Evolutionary conservation across 92 coral and sea anemone species (phyloP).

Genomic region (Heteractis magnifica): DNA sequence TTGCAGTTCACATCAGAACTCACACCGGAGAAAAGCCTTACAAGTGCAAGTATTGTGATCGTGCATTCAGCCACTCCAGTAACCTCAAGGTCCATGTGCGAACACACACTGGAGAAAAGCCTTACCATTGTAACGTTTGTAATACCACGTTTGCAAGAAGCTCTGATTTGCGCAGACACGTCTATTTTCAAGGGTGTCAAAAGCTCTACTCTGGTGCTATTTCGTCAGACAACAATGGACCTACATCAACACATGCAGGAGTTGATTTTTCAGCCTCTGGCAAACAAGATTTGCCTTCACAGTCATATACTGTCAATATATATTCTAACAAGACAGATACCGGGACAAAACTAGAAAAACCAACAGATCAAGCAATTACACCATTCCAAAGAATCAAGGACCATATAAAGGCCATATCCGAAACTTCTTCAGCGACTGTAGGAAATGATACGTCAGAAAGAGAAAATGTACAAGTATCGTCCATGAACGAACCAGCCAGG

Average conservation of each 20-base stretch:
- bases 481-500: not conserved
- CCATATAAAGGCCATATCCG: constrained; percentile 26
- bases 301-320: not conserved
- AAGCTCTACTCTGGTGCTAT: constrained; percentile 17
- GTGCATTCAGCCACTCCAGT: constrained; percentile 48
- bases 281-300: not conserved
- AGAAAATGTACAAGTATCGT: not conserved
- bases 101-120: constrained; percentile 44
- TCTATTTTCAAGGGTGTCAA: constrained; percentile 38
- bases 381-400: constrained; percentile 37
- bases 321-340: not conserved
- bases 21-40: constrained; percentile 46
- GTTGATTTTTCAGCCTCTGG: not conserved
- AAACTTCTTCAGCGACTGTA: not conserved
- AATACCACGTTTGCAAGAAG: constrained; percentile 44
- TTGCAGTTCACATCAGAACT: constrained; percentile 41
- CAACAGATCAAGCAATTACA: not conserved
- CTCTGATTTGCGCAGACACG: constrained; percentile 44
- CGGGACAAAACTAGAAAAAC: not conserved
- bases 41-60: constrained; percentile 36
- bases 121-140: constrained; percentile 40
- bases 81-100: constrained; percentile 43
- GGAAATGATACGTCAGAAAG: constrained; percentile 10
- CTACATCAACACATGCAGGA: not conserved
- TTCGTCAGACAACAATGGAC: not conserved